Percentiles rank a stretch among this genome's conserved stretches.
Conservation (phyloP, 2,113 vertebrate genomes). For the Labeo catla region DNA sequence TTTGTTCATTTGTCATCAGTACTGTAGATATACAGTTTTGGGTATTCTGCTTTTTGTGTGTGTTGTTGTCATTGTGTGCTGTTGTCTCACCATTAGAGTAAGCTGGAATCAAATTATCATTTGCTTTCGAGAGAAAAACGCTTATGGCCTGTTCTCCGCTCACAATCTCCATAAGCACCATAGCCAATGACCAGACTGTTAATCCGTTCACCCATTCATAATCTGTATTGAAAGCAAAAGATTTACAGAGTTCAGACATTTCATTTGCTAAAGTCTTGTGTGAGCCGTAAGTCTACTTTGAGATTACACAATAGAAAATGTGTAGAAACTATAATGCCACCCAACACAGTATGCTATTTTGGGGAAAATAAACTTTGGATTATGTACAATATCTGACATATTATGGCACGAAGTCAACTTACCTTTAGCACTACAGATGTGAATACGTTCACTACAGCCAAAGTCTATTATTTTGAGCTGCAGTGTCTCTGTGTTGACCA, state of each 20-base stretch:
- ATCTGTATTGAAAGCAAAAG: background rate
- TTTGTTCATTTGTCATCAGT: background rate
- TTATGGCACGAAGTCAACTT: background rate
- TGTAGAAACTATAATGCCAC: background rate
- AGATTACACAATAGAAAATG: background rate
- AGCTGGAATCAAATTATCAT: background rate
- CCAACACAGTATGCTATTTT: background rate
- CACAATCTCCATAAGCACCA: background rate
- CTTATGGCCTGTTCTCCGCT: background rate
- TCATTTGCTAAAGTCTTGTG: too few species aligned
- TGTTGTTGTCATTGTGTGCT: background rate
- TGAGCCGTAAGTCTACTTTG: background rate
- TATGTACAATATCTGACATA: too few species aligned
- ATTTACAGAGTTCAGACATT: background rate
- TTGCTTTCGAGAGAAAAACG: background rate
- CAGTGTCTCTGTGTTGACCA: slow-evolving; percentile 69
- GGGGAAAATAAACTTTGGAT: too few species aligned
- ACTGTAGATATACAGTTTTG: background rate
- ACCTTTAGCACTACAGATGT: background rate
- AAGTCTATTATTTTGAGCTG: slow-evolving; percentile 71
- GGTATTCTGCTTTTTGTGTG: background rate
- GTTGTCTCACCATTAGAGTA: background rate
- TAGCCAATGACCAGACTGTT: background rate
- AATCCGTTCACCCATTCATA: background rate
- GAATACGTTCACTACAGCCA: slow-evolving; percentile 62